Conservation (phyloP, 1,140 invertebrate species). For the Cryptotermes secundus region DNA sequence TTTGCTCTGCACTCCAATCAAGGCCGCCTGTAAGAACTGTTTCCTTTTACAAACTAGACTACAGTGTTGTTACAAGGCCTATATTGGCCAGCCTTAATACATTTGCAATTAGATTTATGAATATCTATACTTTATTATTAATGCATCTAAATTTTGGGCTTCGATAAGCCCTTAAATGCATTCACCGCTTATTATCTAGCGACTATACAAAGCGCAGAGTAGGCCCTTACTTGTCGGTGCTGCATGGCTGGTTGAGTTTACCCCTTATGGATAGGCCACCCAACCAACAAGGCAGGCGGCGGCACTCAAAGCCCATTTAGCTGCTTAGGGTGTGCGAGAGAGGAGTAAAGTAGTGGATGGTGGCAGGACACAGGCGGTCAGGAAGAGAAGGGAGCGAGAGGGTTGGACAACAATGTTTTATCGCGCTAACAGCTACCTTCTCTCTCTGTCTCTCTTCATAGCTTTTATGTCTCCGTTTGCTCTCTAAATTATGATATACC, state of each 20-base stretch:
- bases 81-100: too few relatives aligned
- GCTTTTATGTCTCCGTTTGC: background rate
- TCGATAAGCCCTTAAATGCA: too few relatives aligned
- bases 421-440: background rate
- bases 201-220: background rate
- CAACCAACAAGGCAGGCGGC: conserved; percentile 1
- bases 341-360: background rate
- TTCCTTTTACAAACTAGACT: too few relatives aligned
- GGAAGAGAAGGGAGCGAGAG: background rate
- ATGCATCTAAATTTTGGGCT: too few relatives aligned
- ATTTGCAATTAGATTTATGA: too few relatives aligned
- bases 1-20: too few relatives aligned
- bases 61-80: too few relatives aligned
- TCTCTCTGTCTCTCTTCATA: background rate
- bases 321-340: background rate
- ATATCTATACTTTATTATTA: too few relatives aligned
- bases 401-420: background rate
- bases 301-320: conserved; percentile 7
- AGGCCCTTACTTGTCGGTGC: background rate
- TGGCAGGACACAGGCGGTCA: background rate
- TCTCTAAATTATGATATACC: conserved; percentile 17
- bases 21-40: too few relatives aligned
- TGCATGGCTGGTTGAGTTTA: conserved; percentile 13
- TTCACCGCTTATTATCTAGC: background rate
- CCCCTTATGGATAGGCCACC: conserved; percentile 3